Conservation (phyloP, 2,113 vertebrate species). For the Osmerus eperlanus region DNA sequence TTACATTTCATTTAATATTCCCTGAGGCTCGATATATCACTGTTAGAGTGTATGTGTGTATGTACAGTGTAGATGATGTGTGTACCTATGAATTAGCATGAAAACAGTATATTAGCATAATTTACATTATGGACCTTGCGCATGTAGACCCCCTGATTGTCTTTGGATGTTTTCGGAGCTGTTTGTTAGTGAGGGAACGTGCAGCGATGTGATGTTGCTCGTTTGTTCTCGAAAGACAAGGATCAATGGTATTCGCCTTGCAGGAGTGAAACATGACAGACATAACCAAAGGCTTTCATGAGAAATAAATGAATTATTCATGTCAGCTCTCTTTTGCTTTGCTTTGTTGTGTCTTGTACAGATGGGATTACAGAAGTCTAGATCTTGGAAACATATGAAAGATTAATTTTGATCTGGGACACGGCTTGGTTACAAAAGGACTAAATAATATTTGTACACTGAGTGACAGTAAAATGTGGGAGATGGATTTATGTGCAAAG, state of each 20-base stretch:
- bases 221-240: constrained; percentile 68
- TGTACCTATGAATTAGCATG: constrained; percentile 30
- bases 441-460: constrained; percentile 76
- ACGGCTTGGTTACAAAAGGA: constrained; percentile 76
- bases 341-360: constrained; percentile 79
- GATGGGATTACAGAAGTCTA: constrained; percentile 78
- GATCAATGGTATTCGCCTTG: constrained; percentile 75
- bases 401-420: constrained; percentile 79
- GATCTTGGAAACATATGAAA: constrained; percentile 82
- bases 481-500: constrained; percentile 44
- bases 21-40: constrained; percentile 59
- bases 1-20: constrained; percentile 51
- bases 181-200: constrained; percentile 58
- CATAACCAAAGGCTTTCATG: constrained; percentile 77
- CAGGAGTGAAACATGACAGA: constrained; percentile 77
- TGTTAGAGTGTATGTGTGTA: constrained; percentile 56
- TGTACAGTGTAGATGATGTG: constrained; percentile 34
- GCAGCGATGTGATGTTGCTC: constrained; percentile 63
- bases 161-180: constrained; percentile 47
- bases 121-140: constrained; percentile 38
- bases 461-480: constrained; percentile 66
- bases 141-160: constrained; percentile 26
- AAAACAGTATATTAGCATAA: constrained; percentile 42
- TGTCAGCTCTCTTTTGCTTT: constrained; percentile 64
- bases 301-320: constrained; percentile 76